These are phyloP conservation scores for Oncorhynchus masou DNA, from an alignment of 2,113 vertebrate genomes.

Conservation along the genomic window DNA sequence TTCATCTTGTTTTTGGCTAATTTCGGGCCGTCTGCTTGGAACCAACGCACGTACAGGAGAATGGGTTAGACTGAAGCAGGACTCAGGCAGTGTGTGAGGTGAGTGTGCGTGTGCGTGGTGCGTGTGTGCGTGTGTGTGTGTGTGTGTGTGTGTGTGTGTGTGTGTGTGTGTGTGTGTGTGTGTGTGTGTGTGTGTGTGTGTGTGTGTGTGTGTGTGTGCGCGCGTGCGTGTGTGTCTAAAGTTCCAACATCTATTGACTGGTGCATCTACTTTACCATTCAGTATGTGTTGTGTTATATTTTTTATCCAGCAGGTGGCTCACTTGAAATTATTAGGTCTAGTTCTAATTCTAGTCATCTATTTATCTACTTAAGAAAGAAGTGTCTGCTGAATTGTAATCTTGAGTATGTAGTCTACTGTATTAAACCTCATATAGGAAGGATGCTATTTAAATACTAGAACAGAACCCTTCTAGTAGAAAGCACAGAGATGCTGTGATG, in stretches of 20 bases:
- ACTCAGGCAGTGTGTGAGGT: slow-evolving; percentile 14
- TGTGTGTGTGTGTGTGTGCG: too few relatives aligned
- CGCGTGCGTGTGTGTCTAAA: too few relatives aligned
- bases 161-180: not conserved
- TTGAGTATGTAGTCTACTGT: not conserved
- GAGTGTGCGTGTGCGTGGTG: not conserved
- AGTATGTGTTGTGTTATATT: not conserved
- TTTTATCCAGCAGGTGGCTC: slow-evolving; percentile 20
- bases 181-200: not conserved
- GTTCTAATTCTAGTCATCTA: not conserved
- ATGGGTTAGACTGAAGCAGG: slow-evolving; percentile 79
- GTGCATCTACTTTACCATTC: too few relatives aligned
- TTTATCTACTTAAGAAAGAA: not conserved
- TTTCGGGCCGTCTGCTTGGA: slow-evolving; percentile 98
- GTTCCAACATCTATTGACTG: too few relatives aligned
- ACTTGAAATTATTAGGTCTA: not conserved
- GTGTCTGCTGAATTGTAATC: not conserved
- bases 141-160: not conserved
- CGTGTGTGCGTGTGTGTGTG: too few relatives aligned
- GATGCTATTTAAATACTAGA: too few relatives aligned
- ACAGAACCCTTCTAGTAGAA: too few relatives aligned
- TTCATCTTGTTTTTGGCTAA: slow-evolving; percentile 98
- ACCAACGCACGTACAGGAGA: slow-evolving; percentile 86
- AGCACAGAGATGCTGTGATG: too few relatives aligned
- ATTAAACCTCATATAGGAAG: too few relatives aligned